Evolutionary conservation across 2,113 vertebrate species (phyloP).

Genomic region (Anhinga anhinga): DNA sequence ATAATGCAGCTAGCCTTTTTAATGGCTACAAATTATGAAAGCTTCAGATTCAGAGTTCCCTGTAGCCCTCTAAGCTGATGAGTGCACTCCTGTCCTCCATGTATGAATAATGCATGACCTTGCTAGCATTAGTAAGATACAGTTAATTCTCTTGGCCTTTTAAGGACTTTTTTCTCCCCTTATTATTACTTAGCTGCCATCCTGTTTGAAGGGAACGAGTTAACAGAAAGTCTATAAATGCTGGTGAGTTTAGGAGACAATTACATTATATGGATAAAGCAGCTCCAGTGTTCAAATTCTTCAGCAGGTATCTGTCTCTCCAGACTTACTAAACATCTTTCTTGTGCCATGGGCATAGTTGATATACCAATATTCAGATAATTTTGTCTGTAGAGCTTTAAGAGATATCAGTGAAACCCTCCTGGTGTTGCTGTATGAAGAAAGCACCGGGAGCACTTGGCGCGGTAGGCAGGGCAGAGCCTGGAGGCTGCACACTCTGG

Average conservation of each 20-base stretch:
- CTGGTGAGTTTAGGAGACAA: not conserved
- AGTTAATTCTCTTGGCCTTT: constrained; percentile 25
- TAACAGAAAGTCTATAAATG: not conserved
- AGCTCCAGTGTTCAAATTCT: not conserved
- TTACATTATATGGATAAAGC: not conserved
- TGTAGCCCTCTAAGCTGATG: not conserved
- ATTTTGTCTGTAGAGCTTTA: not conserved
- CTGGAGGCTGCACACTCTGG: not conserved
- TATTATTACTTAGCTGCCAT: not conserved
- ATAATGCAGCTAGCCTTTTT: not conserved
- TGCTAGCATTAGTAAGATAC: not conserved
- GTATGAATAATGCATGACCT: constrained; percentile 16
- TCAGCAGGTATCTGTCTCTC: not conserved
- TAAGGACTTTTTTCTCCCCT: not conserved
- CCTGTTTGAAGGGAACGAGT: not conserved
- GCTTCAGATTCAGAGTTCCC: not conserved
- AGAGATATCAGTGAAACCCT: too few species aligned
- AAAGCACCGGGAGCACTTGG: not conserved
- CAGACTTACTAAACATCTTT: not conserved
- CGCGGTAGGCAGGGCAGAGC: not conserved
- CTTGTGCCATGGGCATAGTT: not conserved
- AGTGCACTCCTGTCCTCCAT: not conserved
- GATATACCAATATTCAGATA: not conserved
- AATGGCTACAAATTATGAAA: not conserved
- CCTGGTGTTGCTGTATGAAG: rapidly evolving